A percentile compares a stretch with the other conserved stretches of the same genome.
These are phyloP conservation scores for Spodoptera litura DNA, from an alignment of 1,140 invertebrate genomes.

Conservation along the genomic window DNA sequence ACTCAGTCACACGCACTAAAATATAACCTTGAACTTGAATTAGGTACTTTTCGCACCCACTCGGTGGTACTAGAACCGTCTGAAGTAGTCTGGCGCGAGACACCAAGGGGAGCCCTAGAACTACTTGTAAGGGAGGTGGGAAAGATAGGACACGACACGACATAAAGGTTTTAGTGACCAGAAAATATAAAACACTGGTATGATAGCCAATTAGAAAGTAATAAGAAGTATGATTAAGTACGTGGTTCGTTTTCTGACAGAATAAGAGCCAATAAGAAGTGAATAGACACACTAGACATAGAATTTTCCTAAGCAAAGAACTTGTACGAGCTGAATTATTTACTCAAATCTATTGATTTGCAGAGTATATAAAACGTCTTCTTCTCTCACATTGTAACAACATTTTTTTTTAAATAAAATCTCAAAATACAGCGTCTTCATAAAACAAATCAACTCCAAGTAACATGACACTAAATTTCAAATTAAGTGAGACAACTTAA, in stretches of 20 bases:
- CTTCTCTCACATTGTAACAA: too few relatives aligned
- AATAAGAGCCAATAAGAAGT: too few relatives aligned
- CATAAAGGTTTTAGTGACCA: background rate
- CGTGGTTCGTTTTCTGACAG: background rate
- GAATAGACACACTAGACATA: too few relatives aligned
- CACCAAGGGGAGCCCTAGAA: slow-evolving; percentile 25
- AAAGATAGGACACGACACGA: slow-evolving; percentile 40
- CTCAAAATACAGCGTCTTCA: too few relatives aligned
- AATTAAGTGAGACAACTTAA: background rate
- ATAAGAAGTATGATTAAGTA: too few relatives aligned
- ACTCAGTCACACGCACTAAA: slow-evolving; percentile 42
- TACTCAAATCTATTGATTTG: too few relatives aligned
- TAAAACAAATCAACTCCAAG: too few relatives aligned
- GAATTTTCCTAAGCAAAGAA: too few relatives aligned
- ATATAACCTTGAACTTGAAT: slow-evolving; percentile 63
- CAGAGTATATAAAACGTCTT: too few relatives aligned
- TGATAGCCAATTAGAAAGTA: too few relatives aligned
- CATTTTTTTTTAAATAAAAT: too few relatives aligned
- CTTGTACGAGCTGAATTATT: too few relatives aligned
- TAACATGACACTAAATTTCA: background rate
- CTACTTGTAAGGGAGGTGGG: slow-evolving; percentile 14
- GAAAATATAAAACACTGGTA: background rate
- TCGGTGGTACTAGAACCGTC: slow-evolving; percentile 54
- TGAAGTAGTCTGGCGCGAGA: slow-evolving; percentile 63
- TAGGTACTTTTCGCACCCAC: slow-evolving; percentile 54